Evolutionary conservation across 53 echinoderm and acorn worm genomes (phyloP).

Genomic region (Henricia sp.): DNA sequence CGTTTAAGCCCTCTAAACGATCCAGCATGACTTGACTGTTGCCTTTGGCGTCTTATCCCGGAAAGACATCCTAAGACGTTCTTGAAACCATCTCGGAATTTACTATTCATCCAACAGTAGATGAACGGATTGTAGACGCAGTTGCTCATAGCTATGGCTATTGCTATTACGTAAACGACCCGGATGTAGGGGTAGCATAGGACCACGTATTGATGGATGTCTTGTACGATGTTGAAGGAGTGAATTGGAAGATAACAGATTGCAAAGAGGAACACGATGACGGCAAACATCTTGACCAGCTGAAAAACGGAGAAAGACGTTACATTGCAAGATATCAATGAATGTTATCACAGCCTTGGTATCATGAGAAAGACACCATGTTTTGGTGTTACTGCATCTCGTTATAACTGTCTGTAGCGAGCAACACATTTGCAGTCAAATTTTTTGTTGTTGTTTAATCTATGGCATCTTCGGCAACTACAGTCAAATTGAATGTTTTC

Average conservation of each 20-base stretch:
- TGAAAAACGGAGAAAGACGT: conserved; percentile 48
- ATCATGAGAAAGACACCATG: neutral
- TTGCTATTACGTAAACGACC: conserved; percentile 69
- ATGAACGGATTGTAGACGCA: conserved; percentile 95
- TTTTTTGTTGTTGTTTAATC: too few species aligned
- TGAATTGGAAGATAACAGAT: conserved; percentile 96
- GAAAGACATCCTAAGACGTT: conserved; percentile 85
- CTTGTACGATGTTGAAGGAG: conserved; percentile 84
- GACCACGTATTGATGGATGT: conserved; percentile 56
- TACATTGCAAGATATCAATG: too few species aligned
- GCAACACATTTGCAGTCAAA: too few species aligned
- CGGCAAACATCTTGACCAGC: conserved; percentile 98
- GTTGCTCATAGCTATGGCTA: conserved; percentile 86
- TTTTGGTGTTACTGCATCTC: too few species aligned
- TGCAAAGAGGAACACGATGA: conserved; percentile 85
- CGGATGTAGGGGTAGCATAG: conserved; percentile 75
- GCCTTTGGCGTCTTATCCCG: conserved; percentile 34
- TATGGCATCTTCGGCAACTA: too few species aligned
- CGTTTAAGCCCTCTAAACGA: conserved; percentile 43
- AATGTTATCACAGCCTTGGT: neutral
- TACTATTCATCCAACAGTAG: conserved; percentile 98
- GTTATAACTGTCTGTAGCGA: too few species aligned
- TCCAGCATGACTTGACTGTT: conserved; percentile 16
- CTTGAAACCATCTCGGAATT: conserved; percentile 92
- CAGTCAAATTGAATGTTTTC: too few species aligned